Conservation (phyloP, 2,797 vertebrate genomes). For the Gymnopithys bicolor region DNA sequence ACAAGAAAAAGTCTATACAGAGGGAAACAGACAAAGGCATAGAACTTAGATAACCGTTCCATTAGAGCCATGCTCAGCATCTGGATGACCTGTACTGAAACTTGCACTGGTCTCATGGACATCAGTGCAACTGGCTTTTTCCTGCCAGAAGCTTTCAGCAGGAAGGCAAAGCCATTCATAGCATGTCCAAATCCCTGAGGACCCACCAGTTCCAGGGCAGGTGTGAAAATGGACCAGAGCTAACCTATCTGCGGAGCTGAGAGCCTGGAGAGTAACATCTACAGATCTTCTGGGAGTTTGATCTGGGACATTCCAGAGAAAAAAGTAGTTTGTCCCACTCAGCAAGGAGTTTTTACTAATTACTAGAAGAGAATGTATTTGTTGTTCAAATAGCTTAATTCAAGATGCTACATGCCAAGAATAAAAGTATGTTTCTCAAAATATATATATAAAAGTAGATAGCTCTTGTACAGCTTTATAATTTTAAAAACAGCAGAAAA, state of each 20-base stretch:
- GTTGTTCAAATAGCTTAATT: neutral
- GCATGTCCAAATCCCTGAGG: neutral
- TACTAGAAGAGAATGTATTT: neutral
- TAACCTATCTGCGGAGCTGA: fast-evolving
- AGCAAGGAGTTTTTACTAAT: neutral
- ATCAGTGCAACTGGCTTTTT: neutral
- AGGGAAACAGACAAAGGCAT: neutral
- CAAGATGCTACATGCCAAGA: neutral
- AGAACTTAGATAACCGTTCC: neutral
- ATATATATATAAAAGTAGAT: neutral
- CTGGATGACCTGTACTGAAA: neutral
- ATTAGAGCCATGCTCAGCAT: neutral
- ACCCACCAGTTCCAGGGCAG: neutral
- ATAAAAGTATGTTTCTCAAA: neutral
- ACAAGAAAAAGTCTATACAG: neutral
- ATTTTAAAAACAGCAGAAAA: neutral
- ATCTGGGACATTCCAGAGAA: neutral
- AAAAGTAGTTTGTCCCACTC: neutral
- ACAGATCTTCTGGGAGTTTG: neutral
- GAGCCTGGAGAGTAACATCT: neutral
- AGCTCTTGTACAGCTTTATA: neutral
- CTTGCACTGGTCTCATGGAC: neutral
- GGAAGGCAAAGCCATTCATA: neutral
- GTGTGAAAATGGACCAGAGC: neutral
- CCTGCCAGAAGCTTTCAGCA: neutral